Evolutionary conservation across 2,113 vertebrate species (phyloP).

Genomic region (Athene noctua): DNA sequence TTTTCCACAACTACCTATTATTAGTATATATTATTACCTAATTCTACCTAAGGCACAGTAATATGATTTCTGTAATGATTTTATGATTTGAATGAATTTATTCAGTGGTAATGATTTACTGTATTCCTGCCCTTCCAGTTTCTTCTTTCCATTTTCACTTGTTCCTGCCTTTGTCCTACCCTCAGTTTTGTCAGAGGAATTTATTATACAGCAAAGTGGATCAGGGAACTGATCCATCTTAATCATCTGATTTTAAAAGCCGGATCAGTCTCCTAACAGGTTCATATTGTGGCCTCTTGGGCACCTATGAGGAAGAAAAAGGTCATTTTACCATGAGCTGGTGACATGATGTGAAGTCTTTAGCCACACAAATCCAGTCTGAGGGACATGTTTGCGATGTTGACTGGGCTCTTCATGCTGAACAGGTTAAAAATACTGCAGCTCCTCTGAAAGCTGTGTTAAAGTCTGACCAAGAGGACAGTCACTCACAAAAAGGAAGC

Average conservation of each 20-base stretch:
- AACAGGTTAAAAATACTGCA: background rate
- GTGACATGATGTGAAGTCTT: background rate
- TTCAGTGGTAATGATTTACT: background rate
- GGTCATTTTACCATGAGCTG: background rate
- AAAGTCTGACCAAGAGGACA: background rate
- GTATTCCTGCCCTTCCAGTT: background rate
- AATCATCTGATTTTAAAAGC: slow-evolving; percentile 25
- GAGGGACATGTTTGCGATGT: fast-evolving
- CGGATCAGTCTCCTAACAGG: background rate
- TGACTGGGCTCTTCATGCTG: background rate
- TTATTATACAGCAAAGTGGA: background rate
- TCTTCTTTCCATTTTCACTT: background rate
- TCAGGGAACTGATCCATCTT: slow-evolving; percentile 32
- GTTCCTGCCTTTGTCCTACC: background rate
- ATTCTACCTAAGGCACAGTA: background rate
- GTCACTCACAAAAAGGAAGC: background rate
- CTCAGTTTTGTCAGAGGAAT: background rate
- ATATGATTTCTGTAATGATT: background rate
- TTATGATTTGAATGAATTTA: background rate
- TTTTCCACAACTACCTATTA: background rate
- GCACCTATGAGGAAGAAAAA: background rate
- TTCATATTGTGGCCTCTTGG: background rate
- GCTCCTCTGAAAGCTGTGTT: background rate
- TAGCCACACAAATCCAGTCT: background rate
- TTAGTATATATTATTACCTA: background rate